Evolutionary conservation across 2,113 vertebrate genomes (phyloP), one percentile per base, ranked within the genome.

Genomic region (Oxyruncus cristatus): DNA sequence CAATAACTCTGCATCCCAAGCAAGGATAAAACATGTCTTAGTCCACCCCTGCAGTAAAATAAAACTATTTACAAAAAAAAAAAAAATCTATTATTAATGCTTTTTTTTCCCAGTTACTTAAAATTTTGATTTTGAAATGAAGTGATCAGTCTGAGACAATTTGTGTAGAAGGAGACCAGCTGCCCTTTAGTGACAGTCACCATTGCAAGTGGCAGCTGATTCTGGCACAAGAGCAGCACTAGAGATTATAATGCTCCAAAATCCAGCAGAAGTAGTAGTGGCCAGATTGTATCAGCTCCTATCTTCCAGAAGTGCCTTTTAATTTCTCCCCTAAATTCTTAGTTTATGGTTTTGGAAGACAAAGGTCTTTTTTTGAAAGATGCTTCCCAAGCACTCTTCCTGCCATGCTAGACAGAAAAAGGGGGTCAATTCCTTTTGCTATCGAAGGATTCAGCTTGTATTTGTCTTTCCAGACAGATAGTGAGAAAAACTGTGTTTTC

Each of bases 1-100:
- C 42, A 71, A 6, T 53, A 75, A 33, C 46, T 86, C 37, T 56
- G 21, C 12, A 41, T 77, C 12, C 16, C 5, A 80, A 47, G 8
- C 6, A 81, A 89, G 30, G 37, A 46, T 32, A 22, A 67, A 93
- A 62, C 23, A 12, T 35, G 4, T 8, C 32, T 56, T 80, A 27
- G n/a, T 44, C 7, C 17, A n/a, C 3, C 1, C 5, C 4, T 0
- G 0, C 7, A 65, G 35, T 50, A 77, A 82, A 85, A 82, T 32
- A 22, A 3, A 62, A 3, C 14, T 41, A 37, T 27, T 65, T 87
- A 28, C 4, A 63, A n/a, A 42, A 42, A 42, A 42, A 16, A 70
- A 85, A 84, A 15, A 2, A 0, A 3, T 42, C 30, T 37, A 73
- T 37, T 63, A 37, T 50, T n/a, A 44, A 59, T 37, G 2, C 2